These are phyloP conservation scores for Lasioglossum malachurum DNA, from an alignment of 2,888 invertebrate genomes.

Conservation along the genomic window DNA sequence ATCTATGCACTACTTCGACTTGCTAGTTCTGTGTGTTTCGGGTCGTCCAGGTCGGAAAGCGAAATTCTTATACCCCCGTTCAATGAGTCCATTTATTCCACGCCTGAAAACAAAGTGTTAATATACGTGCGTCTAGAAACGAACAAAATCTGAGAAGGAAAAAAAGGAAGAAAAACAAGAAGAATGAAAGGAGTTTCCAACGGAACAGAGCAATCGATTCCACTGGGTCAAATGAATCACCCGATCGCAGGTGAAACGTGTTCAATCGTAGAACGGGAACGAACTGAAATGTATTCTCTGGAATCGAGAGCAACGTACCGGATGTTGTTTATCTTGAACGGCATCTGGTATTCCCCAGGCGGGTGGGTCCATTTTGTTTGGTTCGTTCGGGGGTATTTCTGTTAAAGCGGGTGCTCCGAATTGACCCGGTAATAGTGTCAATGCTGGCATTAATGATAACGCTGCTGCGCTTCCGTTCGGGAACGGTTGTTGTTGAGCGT, in stretches of 20 bases:
- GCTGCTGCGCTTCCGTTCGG: constrained; percentile 82
- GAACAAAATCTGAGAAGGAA: constrained; percentile 2
- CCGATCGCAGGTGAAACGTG: background rate
- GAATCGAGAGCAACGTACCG: constrained; percentile 72
- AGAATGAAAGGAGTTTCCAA: background rate
- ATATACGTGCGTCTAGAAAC: background rate
- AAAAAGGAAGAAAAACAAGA: too few species aligned
- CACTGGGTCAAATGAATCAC: background rate
- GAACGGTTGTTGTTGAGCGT: constrained; percentile 81
- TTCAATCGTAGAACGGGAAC: background rate
- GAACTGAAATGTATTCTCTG: background rate
- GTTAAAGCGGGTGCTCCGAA: constrained; percentile 78
- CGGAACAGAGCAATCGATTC: background rate
- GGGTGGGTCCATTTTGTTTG: constrained; percentile 80
- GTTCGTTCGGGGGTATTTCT: constrained; percentile 80
- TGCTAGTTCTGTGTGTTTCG: constrained; percentile 68
- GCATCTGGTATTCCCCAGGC: constrained; percentile 82
- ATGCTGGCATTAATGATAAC: constrained; percentile 80
- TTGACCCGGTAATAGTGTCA: constrained; percentile 80
- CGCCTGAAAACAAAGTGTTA: constrained; percentile 83
- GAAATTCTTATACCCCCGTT: constrained; percentile 61
- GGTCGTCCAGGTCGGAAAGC: constrained; percentile 69
- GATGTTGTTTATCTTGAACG: constrained; percentile 83
- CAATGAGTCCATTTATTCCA: constrained; percentile 87
- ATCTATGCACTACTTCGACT: constrained; percentile 74